These are phyloP conservation scores for Hemibagrus guttatus DNA, from an alignment of 2,797 vertebrate species.

Conservation along the genomic window DNA sequence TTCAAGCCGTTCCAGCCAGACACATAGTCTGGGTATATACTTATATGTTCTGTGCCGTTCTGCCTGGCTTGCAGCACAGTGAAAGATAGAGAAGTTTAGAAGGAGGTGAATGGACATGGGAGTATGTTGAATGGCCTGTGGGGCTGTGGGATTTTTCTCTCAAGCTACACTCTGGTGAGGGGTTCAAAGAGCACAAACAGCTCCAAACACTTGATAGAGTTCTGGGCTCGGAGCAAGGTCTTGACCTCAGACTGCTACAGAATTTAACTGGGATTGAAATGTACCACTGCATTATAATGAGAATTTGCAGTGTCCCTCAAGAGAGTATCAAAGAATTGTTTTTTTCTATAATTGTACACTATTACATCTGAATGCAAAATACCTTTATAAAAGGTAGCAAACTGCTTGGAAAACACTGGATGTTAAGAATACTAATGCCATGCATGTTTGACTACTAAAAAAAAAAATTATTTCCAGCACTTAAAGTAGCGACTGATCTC, in stretches of 20 bases:
- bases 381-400: neutral
- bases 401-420: neutral
- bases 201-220: conserved; percentile 38
- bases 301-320: neutral
- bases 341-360: conserved; percentile 2
- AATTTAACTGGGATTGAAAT: conserved; percentile 29
- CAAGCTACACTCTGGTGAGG: conserved; percentile 31
- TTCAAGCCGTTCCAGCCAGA: conserved; percentile 11
- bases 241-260: conserved; percentile 33
- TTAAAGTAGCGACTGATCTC: neutral
- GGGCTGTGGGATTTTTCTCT: conserved; percentile 46
- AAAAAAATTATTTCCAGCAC: neutral
- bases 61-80: neutral
- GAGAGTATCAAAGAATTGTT: neutral
- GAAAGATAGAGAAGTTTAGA: conserved; percentile 4
- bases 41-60: conserved; percentile 16
- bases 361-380: conserved; percentile 2
- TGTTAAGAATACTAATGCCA: conserved; percentile 8
- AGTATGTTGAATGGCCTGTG: conserved; percentile 35
- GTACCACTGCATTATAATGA: conserved; percentile 18
- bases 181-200: conserved; percentile 40
- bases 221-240: conserved; percentile 27
- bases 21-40: conserved; percentile 13
- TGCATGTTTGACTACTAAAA: neutral
- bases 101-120: conserved; percentile 33